Evolutionary conservation across 2,113 vertebrate genomes (phyloP).

Genomic region (Smithornis capensis): DNA sequence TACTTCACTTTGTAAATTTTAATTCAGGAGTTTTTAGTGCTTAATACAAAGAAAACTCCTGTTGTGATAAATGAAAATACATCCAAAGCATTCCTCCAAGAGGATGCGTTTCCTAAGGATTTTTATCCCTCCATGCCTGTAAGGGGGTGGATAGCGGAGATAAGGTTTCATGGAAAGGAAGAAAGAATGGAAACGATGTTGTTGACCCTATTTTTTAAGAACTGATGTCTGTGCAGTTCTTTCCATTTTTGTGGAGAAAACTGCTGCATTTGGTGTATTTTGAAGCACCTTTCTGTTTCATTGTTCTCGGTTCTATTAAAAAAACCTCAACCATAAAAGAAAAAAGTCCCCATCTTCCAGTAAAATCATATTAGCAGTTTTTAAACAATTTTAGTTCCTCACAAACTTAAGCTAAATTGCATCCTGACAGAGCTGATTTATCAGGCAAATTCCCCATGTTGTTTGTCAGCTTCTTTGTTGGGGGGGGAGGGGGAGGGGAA

Average conservation of each 20-base stretch:
- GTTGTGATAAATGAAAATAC: neutral
- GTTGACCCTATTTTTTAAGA: neutral
- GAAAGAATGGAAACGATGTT: neutral
- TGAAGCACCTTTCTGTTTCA: neutral
- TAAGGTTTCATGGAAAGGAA: neutral
- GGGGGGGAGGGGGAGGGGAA: slow-evolving; percentile 47
- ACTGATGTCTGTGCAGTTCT: neutral
- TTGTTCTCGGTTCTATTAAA: neutral
- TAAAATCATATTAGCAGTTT: neutral
- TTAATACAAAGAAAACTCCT: neutral
- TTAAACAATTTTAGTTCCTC: neutral
- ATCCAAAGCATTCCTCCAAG: neutral
- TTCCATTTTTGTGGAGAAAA: neutral
- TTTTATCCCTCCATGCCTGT: neutral
- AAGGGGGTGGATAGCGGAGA: neutral
- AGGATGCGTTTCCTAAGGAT: neutral
- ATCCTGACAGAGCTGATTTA: slow-evolving; percentile 1
- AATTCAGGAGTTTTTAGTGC: neutral
- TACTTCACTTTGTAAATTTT: neutral
- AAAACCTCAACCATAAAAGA: too few relatives aligned
- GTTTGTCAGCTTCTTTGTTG: slow-evolving; percentile 51
- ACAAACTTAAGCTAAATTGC: neutral
- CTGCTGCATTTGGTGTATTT: neutral
- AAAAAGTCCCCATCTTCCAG: neutral
- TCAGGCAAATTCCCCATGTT: slow-evolving; percentile 8